phyloP scores from a whole-genome alignment of 1,140 invertebrate genomes.

The Brachionus koreanus region DNA sequence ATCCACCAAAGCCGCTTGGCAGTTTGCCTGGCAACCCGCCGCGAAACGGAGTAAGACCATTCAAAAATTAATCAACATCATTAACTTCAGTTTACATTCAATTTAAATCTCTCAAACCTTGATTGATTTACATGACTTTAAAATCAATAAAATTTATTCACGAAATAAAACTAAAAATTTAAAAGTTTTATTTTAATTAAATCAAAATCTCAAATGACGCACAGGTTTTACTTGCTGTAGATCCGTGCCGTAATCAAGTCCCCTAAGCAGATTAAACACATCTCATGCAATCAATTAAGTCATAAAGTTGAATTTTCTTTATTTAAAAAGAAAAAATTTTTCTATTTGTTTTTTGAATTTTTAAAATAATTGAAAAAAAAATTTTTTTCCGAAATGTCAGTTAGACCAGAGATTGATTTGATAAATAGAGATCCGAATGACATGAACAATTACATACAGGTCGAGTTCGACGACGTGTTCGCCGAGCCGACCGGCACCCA shows the following conservation, averaged over 20 bases:
- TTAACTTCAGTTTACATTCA: background rate
- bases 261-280: background rate
- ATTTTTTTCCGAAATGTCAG: background rate
- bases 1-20: conserved; percentile 19
- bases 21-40: conserved; percentile 28
- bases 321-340: background rate
- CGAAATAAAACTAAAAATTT: background rate
- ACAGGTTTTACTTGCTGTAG: background rate
- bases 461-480: conserved; percentile 33
- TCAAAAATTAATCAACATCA: conserved; percentile 23
- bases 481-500: conserved; percentile 23
- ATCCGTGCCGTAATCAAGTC: background rate
- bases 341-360: background rate
- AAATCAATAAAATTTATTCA: conserved; percentile 7
- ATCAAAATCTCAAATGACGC: conserved; percentile 1
- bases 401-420: background rate
- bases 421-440: conserved; percentile 18
- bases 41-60: background rate
- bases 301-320: conserved; percentile 1
- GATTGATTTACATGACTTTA: conserved; percentile 14
- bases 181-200: too few species aligned
- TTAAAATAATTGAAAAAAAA: background rate
- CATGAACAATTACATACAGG: conserved; percentile 40
- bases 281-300: background rate
- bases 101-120: background rate